Evolutionary conservation across 2,888 invertebrate genomes (phyloP).

Genomic region (Rhabditophanes sp.): DNA sequence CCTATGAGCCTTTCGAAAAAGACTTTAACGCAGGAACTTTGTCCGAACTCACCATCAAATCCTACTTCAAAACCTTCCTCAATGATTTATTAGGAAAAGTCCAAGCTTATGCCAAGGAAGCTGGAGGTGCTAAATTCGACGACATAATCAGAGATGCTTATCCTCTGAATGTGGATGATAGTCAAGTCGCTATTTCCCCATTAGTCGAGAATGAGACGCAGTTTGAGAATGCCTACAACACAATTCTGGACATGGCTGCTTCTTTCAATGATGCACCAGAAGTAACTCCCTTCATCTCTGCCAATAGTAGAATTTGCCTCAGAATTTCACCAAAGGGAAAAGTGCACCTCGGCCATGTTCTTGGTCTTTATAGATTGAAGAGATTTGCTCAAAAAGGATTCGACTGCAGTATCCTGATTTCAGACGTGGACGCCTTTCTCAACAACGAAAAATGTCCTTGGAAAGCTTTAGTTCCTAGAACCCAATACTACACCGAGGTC

Average conservation of each 20-base stretch:
- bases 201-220: too few relatives aligned
- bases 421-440: slow-evolving; percentile 36
- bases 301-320: too few relatives aligned
- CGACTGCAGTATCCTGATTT: slow-evolving; percentile 22
- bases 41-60: slow-evolving; percentile 7
- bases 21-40: slow-evolving; percentile 18
- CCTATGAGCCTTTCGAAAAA: slow-evolving; percentile 13
- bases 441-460: slow-evolving; percentile 35
- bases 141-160: too few relatives aligned
- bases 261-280: too few relatives aligned
- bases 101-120: too few relatives aligned
- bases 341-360: slow-evolving; percentile 15
- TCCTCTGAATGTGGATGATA: too few relatives aligned
- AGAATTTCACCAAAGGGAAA: slow-evolving; percentile 16
- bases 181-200: too few relatives aligned
- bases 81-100: slow-evolving; percentile 15
- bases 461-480: slow-evolving; percentile 15
- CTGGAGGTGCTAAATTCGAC: too few relatives aligned
- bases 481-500: slow-evolving; percentile 12
- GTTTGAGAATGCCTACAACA: too few relatives aligned
- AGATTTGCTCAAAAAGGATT: slow-evolving; percentile 7
- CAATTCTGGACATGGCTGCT: too few relatives aligned
- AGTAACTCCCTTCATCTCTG: too few relatives aligned
- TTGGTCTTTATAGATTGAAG: slow-evolving; percentile 11
- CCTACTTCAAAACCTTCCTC: slow-evolving; percentile 16